These are phyloP conservation scores for Noctua pronuba DNA, from an alignment of 2,888 invertebrate species.

Conservation along the genomic window DNA sequence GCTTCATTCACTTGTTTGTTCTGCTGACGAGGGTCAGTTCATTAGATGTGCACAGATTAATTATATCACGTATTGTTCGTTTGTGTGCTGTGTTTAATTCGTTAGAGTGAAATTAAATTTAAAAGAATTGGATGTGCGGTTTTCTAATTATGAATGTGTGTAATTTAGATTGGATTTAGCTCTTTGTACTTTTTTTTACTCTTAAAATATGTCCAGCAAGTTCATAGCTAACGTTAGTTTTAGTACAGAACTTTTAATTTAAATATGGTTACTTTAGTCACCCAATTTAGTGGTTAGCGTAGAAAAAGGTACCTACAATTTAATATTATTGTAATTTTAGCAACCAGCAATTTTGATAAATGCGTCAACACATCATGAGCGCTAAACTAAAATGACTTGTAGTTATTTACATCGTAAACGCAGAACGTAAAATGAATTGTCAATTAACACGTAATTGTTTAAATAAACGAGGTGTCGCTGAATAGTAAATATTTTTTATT, in stretches of 20 bases:
- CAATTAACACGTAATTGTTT: background rate
- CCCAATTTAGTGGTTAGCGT: background rate
- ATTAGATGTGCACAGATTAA: conserved; percentile 61
- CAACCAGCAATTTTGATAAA: background rate
- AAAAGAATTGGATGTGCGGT: conserved; percentile 34
- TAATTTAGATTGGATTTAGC: conserved; percentile 23
- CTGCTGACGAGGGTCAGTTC: conserved; percentile 60
- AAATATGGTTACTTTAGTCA: background rate
- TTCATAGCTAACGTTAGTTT: background rate
- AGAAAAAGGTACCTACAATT: background rate
- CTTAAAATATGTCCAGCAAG: background rate
- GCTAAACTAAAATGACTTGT: background rate
- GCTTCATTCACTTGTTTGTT: conserved; percentile 56
- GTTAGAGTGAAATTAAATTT: conserved; percentile 33
- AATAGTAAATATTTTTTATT: background rate
- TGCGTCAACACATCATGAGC: background rate
- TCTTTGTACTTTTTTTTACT: background rate
- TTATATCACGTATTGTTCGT: conserved; percentile 58
- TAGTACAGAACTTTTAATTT: background rate
- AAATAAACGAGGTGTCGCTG: background rate
- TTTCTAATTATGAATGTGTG: conserved; percentile 27
- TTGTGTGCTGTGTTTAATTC: conserved; percentile 36
- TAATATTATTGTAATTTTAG: too few relatives aligned
- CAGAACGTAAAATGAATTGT: background rate
- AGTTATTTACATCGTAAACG: background rate